A percentile compares a stretch with the other conserved stretches of the same genome.
These are phyloP conservation scores for Hylaea fasciaria DNA, from an alignment of 2,888 invertebrate species.

Conservation along the genomic window DNA sequence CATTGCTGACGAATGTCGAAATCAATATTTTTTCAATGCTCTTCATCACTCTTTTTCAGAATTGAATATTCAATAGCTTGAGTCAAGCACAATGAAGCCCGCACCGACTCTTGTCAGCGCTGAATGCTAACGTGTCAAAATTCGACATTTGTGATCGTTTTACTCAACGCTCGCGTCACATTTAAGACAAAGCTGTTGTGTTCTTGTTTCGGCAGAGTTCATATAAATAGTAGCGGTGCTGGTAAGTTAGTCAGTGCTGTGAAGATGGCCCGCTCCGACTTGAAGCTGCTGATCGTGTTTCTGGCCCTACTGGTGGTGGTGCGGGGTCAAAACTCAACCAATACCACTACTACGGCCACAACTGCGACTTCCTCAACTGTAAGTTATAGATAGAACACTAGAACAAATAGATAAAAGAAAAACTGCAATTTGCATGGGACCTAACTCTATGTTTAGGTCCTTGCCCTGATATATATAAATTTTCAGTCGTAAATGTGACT, in stretches of 20 bases:
- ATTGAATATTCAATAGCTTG: constrained; percentile 51
- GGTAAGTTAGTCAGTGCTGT: constrained; percentile 34
- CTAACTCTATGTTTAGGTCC: too few relatives aligned
- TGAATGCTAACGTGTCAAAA: constrained; percentile 41
- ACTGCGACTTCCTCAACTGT: constrained; percentile 9
- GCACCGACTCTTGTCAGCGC: constrained; percentile 34
- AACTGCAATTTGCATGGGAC: too few relatives aligned
- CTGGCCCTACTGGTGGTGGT: constrained; percentile 44
- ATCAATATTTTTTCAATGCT: constrained; percentile 24
- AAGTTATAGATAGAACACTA: neutral
- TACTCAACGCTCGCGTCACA: constrained; percentile 24
- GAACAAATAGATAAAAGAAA: too few relatives aligned
- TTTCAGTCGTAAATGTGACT: too few relatives aligned
- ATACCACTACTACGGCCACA: constrained; percentile 30
- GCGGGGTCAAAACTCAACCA: constrained; percentile 44
- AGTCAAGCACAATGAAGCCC: constrained; percentile 39
- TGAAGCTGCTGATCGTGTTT: constrained; percentile 47
- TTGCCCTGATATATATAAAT: too few relatives aligned
- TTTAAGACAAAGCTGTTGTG: constrained; percentile 34
- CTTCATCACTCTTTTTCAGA: constrained; percentile 27
- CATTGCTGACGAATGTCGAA: neutral
- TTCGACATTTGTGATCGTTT: constrained; percentile 31
- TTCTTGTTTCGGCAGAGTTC: constrained; percentile 28
- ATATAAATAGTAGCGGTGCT: constrained; percentile 36
- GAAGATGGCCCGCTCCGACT: constrained; percentile 48